Conservation (phyloP, 2,888 invertebrate species). For the Clanis bilineata region DNA sequence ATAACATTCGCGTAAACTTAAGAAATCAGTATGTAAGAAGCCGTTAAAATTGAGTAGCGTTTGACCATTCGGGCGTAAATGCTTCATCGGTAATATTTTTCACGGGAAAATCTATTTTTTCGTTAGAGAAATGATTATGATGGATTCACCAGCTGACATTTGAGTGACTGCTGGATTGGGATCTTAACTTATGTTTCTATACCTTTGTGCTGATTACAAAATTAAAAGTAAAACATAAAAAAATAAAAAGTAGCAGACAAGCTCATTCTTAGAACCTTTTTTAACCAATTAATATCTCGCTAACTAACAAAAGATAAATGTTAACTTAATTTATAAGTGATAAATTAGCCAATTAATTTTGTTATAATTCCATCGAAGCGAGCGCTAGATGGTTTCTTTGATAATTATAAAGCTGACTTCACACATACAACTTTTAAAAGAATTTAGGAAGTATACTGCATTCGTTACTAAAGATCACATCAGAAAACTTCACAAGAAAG, state of each 20-base stretch:
- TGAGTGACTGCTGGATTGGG: no score
- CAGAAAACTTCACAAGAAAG: conserved; percentile 41
- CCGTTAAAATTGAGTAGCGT: no score
- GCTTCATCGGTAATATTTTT: no score
- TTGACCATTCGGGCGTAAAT: no score
- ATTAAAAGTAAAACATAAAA: neutral
- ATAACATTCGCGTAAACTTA: no score
- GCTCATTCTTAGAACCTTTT: neutral
- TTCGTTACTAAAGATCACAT: conserved; percentile 27
- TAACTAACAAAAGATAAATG: neutral
- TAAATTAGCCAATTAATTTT: conserved; percentile 10
- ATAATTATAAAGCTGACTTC: neutral
- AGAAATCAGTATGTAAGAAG: no score
- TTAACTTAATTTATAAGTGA: neutral
- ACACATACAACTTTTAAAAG: neutral
- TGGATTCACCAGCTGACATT: no score
- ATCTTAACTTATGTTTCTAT: no score
- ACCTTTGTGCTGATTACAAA: no score
- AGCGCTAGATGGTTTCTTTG: neutral
- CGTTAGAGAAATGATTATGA: no score
- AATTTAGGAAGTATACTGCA: neutral
- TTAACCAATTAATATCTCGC: neutral
- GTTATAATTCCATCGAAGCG: neutral
- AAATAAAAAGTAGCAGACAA: neutral
- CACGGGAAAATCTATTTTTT: no score